These are phyloP conservation scores for Psittacus erithacus DNA, from an alignment of 2,113 vertebrate species.

Conservation along the genomic window DNA sequence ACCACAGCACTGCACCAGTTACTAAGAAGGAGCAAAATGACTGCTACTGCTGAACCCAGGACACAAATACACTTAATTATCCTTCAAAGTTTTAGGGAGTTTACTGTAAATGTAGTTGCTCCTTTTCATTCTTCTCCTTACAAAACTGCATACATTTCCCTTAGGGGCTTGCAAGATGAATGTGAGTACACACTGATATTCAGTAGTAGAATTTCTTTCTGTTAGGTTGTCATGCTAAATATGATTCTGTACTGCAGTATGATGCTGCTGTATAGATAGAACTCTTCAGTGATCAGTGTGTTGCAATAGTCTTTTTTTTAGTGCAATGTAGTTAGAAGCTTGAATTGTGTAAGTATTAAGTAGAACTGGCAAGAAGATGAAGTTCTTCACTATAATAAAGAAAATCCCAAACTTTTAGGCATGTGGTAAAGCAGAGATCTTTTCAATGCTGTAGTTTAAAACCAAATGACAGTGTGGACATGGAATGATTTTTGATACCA, in stretches of 20 bases:
- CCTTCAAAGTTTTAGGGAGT: neutral
- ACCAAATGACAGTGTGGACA: neutral
- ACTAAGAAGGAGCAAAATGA: no score
- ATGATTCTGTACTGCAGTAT: neutral
- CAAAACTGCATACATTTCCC: neutral
- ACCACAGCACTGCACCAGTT: no score
- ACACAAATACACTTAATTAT: neutral
- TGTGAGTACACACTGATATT: rapidly evolving
- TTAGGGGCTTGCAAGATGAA: neutral
- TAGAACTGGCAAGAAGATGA: neutral
- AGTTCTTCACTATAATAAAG: neutral
- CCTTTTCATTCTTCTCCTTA: neutral
- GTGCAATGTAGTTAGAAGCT: neutral
- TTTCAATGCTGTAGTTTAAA: neutral
- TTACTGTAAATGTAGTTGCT: neutral
- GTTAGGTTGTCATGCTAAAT: neutral
- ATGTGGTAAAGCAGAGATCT: neutral
- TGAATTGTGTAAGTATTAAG: neutral
- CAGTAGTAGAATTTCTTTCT: neutral
- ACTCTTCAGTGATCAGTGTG: neutral
- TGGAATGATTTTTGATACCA: neutral
- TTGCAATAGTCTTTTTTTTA: neutral
- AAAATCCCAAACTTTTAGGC: neutral
- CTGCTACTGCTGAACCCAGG: no score
- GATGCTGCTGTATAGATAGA: neutral